Conservation (phyloP, 1,140 invertebrate species). For the Lasioglossum baleicum region DNA sequence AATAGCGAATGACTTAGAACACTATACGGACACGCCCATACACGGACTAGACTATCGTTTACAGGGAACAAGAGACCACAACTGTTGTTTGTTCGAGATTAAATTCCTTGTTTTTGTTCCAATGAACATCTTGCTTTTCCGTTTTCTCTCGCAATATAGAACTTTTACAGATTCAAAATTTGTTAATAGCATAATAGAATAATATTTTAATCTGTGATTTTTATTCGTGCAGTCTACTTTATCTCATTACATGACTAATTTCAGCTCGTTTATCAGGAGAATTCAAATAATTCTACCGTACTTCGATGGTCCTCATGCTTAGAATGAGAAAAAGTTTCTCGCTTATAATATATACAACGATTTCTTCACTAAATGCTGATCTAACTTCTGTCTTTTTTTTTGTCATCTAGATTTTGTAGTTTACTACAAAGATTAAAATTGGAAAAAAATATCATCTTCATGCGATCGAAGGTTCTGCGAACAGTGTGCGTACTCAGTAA, state of each 20-base stretch:
- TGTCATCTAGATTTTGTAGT: conserved; percentile 21
- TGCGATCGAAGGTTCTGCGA: conserved; percentile 28
- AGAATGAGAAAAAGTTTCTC: conserved; percentile 46
- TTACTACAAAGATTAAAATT: conserved; percentile 37
- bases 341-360: conserved; percentile 42
- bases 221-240: conserved; percentile 28
- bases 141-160: not conserved
- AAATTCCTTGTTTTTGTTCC: conserved; percentile 8
- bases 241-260: conserved; percentile 19
- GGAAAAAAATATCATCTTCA: conserved; percentile 49
- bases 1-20: conserved; percentile 56
- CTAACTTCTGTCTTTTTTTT: conserved; percentile 19
- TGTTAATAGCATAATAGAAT: conserved; percentile 6
- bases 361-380: conserved; percentile 28
- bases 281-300: conserved; percentile 48
- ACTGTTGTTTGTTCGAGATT: not conserved
- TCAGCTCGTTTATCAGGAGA: conserved; percentile 26
- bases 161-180: conserved; percentile 6
- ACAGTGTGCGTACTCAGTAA: conserved; percentile 50
- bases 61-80: conserved; percentile 18
- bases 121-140: not conserved
- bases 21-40: conserved; percentile 34
- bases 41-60: conserved; percentile 56
- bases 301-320: conserved; percentile 57
- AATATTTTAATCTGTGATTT: conserved; percentile 8